phyloP scores from a whole-genome alignment of 2,797 vertebrate genomes.

The Gallirallus australis region DNA sequence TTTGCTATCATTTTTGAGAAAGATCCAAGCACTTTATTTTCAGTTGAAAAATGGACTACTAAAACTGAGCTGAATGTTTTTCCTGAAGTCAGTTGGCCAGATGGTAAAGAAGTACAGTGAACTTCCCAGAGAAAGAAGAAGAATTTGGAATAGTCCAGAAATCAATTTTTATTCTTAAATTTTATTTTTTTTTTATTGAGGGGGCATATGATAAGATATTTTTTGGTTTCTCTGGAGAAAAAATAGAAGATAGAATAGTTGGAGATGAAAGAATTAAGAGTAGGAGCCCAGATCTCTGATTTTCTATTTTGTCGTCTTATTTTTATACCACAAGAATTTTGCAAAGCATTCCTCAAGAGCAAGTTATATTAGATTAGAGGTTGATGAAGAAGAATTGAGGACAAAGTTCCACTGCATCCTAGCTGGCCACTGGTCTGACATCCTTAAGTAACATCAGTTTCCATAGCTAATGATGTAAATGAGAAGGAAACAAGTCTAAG shows the following conservation, averaged over 20 bases:
- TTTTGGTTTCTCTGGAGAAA: conserved; percentile 1
- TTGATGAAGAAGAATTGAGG: conserved; percentile 26
- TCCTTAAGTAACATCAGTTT: background rate
- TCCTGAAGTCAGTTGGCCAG: background rate
- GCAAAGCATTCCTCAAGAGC: conserved; percentile 35
- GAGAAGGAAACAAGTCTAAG: background rate
- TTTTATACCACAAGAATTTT: conserved; percentile 50
- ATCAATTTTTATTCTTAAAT: background rate
- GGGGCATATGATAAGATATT: background rate
- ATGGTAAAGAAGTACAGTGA: conserved; percentile 1
- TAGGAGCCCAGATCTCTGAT: conserved; percentile 36
- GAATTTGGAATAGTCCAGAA: background rate
- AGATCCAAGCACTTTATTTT: background rate
- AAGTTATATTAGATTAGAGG: background rate
- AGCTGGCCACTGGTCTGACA: background rate
- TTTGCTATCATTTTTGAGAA: conserved; percentile 34
- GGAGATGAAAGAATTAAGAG: background rate
- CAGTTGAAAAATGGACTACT: background rate
- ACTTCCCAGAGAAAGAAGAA: background rate
- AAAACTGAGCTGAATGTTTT: background rate
- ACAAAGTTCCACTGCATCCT: conserved; percentile 24
- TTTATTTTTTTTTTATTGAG: background rate
- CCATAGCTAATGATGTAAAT: background rate
- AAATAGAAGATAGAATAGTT: background rate
- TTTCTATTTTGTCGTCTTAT: conserved; percentile 14